Percentiles rank a stretch among this genome's conserved stretches.
phyloP scores from a whole-genome alignment of 2,888 invertebrate species.

The Cheilosia pagana region DNA sequence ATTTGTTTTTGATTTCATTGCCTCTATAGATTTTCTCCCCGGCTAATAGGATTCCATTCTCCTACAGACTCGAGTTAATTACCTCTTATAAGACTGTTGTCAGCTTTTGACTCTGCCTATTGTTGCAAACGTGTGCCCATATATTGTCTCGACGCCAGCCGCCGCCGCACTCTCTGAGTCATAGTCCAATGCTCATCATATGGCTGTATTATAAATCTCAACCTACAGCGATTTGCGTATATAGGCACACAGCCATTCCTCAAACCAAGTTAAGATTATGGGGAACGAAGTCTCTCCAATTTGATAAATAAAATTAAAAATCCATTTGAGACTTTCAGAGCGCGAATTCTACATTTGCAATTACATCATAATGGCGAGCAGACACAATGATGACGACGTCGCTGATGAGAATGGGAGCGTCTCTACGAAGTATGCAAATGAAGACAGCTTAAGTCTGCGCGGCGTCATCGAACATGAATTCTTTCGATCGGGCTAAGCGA shows the following conservation, averaged over 20 bases:
- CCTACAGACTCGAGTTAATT: slow-evolving; percentile 6
- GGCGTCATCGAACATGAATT: slow-evolving; percentile 53
- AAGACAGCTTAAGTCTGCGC: slow-evolving; percentile 36
- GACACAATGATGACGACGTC: slow-evolving; percentile 24
- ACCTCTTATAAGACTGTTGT: slow-evolving; percentile 16
- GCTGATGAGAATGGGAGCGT: slow-evolving; percentile 48
- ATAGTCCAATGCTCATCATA: slow-evolving; percentile 45
- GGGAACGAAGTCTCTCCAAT: slow-evolving; percentile 14
- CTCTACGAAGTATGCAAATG: neutral
- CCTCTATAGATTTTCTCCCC: neutral
- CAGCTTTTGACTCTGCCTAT: slow-evolving; percentile 22
- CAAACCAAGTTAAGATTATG: slow-evolving; percentile 39
- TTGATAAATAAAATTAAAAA: slow-evolving; percentile 22
- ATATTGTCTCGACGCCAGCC: neutral
- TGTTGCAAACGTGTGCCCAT: slow-evolving; percentile 30
- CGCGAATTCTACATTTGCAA: slow-evolving; percentile 45
- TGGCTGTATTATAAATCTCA: slow-evolving; percentile 40
- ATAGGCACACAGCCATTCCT: slow-evolving; percentile 22
- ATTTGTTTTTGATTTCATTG: slow-evolving; percentile 11
- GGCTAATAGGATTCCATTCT: slow-evolving; percentile 15
- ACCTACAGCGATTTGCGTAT: slow-evolving; percentile 40
- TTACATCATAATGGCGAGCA: slow-evolving; percentile 44
- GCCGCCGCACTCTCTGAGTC: slow-evolving; percentile 35
- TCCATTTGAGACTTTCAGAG: slow-evolving; percentile 48
- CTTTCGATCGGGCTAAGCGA: slow-evolving; percentile 21